Evolutionary conservation across 2,113 vertebrate species (phyloP), one percentile per base, ranked within the genome.

Genomic region (Scartelaos histophorus): DNA sequence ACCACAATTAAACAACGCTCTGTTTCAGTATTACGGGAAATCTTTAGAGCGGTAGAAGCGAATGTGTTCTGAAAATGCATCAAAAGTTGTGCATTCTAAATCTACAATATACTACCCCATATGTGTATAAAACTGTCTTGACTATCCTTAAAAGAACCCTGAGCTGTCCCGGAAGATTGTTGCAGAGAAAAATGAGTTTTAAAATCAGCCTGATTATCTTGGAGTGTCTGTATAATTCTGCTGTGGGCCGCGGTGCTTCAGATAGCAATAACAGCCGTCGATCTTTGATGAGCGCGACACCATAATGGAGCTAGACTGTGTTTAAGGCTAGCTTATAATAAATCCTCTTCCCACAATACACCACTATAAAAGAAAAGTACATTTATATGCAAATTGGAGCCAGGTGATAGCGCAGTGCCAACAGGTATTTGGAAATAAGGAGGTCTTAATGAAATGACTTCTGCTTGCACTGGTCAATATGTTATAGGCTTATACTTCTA

Each of bases 381-480:
- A 87, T 87, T 85, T 85, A 83, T 79, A 89, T 87, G 85, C 84
- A 88, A 87, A 88, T 84, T 67, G 60, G 76, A 73, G 54, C 60
- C 54, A 2, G 16, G 65, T 71, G 85, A 82, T 81, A 78, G 54
- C 61, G 51, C 19, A 15, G 60, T 73, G 80, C 81, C 82, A 89
- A 81, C 67, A 84, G 85, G 82, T 84, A 85, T 84, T 85, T 77
- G 70, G 72, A 76, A 81, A 81, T 72, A 81, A 88, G 80, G 70
- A 60, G 72, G 62, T 87, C 79, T 84, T 82, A 87, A 88, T 83
- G 83, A 82, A 85, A 87, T 76, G 72, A 75, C 81, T 84, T 74
- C 67, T 85, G 82, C 76, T 82, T 22, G 73, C 45, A n/a, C 74
- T 66, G 75, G 77, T 65, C 68, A 38, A 46, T 13, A 64, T 66